Evolutionary conservation across 2,113 vertebrate species (phyloP).

Genomic region (Leuciscus idus): DNA sequence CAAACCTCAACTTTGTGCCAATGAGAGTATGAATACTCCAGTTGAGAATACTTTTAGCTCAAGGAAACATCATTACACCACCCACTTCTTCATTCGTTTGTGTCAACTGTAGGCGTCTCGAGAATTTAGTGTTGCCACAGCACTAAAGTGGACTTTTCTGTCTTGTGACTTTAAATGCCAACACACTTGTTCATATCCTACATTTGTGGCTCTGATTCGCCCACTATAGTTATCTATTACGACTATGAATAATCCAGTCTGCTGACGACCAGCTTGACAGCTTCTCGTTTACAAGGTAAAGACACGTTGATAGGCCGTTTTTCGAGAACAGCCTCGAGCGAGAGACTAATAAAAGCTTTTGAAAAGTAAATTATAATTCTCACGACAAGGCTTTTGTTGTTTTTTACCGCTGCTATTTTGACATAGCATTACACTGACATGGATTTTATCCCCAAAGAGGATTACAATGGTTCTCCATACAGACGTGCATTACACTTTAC

Average conservation of each 20-base stretch:
- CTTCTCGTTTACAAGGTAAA: slow-evolving; percentile 36
- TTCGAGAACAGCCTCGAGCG: slow-evolving; percentile 1
- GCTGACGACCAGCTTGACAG: slow-evolving; percentile 47
- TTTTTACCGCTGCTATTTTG: neutral
- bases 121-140: slow-evolving; percentile 11
- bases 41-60: slow-evolving; percentile 15
- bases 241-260: slow-evolving; percentile 44
- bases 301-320: slow-evolving; percentile 39
- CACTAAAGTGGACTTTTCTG: slow-evolving; percentile 2
- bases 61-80: slow-evolving; percentile 39
- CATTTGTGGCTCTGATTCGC: neutral
- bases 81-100: slow-evolving; percentile 29
- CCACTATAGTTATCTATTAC: slow-evolving; percentile 23
- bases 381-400: neutral
- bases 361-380: slow-evolving; percentile 16
- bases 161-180: slow-evolving; percentile 26
- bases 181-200: neutral
- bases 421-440: slow-evolving; percentile 23
- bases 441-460: slow-evolving; percentile 28
- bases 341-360: neutral
- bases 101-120: slow-evolving; percentile 21
- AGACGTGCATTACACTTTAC: slow-evolving; percentile 4
- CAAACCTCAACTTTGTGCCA: slow-evolving; percentile 10
- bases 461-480: neutral
- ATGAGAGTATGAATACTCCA: neutral